These are phyloP conservation scores for Eristalinus sepulchralis DNA, from an alignment of 2,888 invertebrate genomes.

Conservation along the genomic window DNA sequence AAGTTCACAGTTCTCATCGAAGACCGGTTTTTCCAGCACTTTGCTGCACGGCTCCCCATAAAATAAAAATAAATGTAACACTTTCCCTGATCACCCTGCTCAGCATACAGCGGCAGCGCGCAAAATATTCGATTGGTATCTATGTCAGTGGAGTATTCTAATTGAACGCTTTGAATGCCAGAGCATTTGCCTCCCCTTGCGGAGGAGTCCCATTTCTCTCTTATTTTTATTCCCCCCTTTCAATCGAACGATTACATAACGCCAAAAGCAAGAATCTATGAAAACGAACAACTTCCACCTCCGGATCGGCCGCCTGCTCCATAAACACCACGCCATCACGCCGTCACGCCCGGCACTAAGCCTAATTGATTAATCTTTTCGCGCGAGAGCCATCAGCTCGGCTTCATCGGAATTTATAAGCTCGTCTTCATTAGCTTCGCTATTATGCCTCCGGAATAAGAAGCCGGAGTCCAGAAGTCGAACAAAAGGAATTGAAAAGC, in stretches of 20 bases:
- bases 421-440: slow-evolving; percentile 25
- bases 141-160: slow-evolving; percentile 47
- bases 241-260: slow-evolving; percentile 16
- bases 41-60: background rate
- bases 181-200: background rate
- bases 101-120: background rate
- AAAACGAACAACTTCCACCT: slow-evolving; percentile 37
- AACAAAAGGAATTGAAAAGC: slow-evolving; percentile 11
- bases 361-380: slow-evolving; percentile 53
- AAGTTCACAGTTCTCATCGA: background rate
- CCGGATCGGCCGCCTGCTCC: slow-evolving; percentile 8
- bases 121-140: slow-evolving; percentile 1
- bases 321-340: background rate
- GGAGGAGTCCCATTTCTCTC: background rate
- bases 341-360: slow-evolving; percentile 1
- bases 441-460: slow-evolving; percentile 2
- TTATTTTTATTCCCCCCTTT: background rate
- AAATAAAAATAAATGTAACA: background rate
- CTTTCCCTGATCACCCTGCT: background rate
- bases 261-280: background rate
- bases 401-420: slow-evolving; percentile 47
- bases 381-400: slow-evolving; percentile 45
- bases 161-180: slow-evolving; percentile 45
- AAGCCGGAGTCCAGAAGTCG: background rate
- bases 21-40: background rate